phyloP scores from a whole-genome alignment of 2,113 vertebrate genomes.

The Struthio camelus region DNA sequence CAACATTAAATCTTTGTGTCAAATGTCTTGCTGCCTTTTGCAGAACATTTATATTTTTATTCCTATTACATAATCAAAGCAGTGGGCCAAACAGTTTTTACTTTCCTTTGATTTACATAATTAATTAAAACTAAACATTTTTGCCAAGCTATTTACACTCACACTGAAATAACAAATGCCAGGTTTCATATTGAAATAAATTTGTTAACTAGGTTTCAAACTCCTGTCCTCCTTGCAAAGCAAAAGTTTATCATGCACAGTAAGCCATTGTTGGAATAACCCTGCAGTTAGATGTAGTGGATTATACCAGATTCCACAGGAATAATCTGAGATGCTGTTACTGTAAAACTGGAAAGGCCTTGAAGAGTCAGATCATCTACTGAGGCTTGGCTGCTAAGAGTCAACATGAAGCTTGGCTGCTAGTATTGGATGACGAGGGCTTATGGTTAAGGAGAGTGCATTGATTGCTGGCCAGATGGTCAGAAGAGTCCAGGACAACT shows the following conservation, averaged over 20 bases:
- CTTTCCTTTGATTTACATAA: constrained; percentile 17
- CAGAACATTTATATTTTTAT: constrained; percentile 24
- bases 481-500: not conserved
- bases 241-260: not conserved
- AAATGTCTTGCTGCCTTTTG: constrained; percentile 16
- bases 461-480: not conserved
- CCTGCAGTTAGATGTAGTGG: rapidly evolving
- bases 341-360: not conserved
- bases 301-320: not conserved
- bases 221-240: not conserved
- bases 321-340: not conserved
- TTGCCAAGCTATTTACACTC: not conserved
- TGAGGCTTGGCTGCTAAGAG: not conserved
- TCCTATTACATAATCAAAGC: constrained; percentile 27
- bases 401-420: not conserved
- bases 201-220: not conserved
- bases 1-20: constrained; percentile 47
- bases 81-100: not conserved
- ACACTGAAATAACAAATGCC: not conserved
- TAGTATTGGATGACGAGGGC: not conserved
- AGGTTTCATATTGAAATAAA: not conserved
- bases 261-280: not conserved
- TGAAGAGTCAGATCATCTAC: not conserved
- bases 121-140: constrained; percentile 13
- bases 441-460: not conserved